Conservation (phyloP, 2,113 vertebrate genomes). For the Rhagologus leucostigma region DNA sequence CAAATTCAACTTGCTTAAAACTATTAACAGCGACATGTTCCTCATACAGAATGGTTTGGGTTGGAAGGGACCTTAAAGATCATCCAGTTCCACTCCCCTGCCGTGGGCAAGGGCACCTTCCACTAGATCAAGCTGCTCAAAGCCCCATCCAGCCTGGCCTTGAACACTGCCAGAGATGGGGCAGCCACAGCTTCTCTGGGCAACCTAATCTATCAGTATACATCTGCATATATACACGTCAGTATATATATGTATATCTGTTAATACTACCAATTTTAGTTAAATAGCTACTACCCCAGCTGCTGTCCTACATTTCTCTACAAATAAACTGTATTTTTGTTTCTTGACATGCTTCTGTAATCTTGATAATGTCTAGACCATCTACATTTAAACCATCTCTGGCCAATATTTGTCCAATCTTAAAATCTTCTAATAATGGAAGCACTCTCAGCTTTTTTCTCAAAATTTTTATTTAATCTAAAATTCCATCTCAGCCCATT, state of each 20-base stretch:
- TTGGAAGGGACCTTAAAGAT: neutral
- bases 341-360: neutral
- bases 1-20: neutral
- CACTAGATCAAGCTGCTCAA: neutral
- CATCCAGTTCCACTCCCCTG: neutral
- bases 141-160: neutral
- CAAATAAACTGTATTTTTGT: neutral
- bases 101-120: neutral
- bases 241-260: neutral
- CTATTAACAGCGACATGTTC: neutral
- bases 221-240: fast-evolving
- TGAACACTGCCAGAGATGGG: neutral
- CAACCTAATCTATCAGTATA: neutral
- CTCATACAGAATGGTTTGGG: neutral
- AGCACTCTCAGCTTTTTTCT: neutral
- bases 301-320: neutral
- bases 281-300: neutral
- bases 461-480: neutral
- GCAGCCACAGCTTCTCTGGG: neutral
- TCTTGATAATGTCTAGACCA: neutral
- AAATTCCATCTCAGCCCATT: neutral
- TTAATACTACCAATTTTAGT: neutral
- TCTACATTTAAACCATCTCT: neutral
- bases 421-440: neutral
- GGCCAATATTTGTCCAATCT: neutral